These are phyloP conservation scores for Eublepharis macularius DNA, from an alignment of 2,113 vertebrate genomes.

Conservation along the genomic window DNA sequence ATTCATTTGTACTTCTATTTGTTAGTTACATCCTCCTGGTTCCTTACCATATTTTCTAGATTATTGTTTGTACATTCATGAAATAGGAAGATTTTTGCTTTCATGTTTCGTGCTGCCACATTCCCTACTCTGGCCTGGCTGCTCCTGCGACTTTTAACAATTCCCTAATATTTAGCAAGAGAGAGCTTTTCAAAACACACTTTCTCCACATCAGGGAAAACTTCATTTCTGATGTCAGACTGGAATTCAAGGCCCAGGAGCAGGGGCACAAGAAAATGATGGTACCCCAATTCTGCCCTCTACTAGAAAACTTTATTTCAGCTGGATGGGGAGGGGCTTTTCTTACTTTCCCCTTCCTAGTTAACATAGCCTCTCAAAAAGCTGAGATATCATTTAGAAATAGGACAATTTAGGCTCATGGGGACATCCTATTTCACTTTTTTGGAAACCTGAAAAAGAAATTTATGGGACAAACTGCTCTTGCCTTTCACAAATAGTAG, in stretches of 20 bases:
- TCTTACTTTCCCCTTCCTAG: background rate
- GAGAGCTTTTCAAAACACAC: background rate
- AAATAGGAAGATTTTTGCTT: background rate
- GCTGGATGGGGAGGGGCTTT: too few species aligned
- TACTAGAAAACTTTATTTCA: background rate
- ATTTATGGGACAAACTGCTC: constrained; percentile 23
- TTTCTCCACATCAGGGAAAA: background rate
- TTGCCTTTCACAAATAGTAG: background rate
- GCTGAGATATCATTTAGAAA: constrained; percentile 24
- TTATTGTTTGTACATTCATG: background rate
- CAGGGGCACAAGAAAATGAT: background rate
- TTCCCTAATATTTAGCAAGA: background rate
- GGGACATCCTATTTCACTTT: constrained; percentile 13
- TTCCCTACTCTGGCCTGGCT: too few species aligned
- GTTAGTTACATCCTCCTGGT: background rate
- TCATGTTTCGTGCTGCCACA: too few species aligned
- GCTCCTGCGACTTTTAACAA: background rate
- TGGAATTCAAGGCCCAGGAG: background rate
- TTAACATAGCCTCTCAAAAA: background rate
- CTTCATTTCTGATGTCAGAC: background rate
- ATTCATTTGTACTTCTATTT: background rate
- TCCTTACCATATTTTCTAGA: background rate
- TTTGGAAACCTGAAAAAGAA: background rate
- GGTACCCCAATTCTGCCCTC: background rate
- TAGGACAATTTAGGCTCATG: background rate